Evolutionary conservation across 2,888 invertebrate genomes (phyloP).

Genomic region (Theodoxus fluviatilis): DNA sequence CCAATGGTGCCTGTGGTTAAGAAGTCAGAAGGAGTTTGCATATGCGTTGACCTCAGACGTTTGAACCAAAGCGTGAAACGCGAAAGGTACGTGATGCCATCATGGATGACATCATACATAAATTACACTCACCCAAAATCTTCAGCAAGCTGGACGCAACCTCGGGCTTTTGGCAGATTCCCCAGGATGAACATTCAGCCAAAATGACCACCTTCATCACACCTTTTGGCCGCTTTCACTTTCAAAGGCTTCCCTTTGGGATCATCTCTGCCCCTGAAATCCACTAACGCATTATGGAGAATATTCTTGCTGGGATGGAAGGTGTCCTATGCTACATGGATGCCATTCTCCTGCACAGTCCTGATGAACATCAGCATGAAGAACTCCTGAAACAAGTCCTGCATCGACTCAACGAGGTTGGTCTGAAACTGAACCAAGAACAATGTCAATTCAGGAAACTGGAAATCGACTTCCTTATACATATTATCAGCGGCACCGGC

Average conservation of each 20-base stretch:
- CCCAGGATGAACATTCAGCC: conserved; percentile 28
- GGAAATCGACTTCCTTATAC: conserved; percentile 27
- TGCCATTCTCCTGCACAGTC: conserved; percentile 33
- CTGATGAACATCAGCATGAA: conserved; percentile 31
- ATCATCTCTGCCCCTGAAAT: conserved; percentile 31
- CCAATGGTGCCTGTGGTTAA: conserved; percentile 33
- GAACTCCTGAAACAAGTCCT: conserved; percentile 26
- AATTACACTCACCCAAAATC: conserved; percentile 28
- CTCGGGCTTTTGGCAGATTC: conserved; percentile 37
- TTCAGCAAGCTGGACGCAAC: conserved; percentile 30
- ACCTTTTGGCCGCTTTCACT: conserved; percentile 26
- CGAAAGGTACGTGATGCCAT: conserved; percentile 32
- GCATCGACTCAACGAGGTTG: conserved; percentile 22
- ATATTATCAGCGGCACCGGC: conserved; percentile 24
- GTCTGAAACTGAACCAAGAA: conserved; percentile 34
- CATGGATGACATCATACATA: conserved; percentile 34
- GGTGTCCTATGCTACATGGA: conserved; percentile 20
- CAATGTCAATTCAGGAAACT: conserved; percentile 29
- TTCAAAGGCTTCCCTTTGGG: conserved; percentile 29
- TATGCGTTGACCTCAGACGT: conserved; percentile 31
- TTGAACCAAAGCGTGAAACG: conserved; percentile 30
- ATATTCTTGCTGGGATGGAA: background rate
- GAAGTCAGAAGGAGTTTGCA: conserved; percentile 28
- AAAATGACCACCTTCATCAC: conserved; percentile 32
- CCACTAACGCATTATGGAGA: conserved; percentile 29